These are phyloP conservation scores for Lasioglossum vierecki DNA, from an alignment of 2,888 invertebrate genomes.

Conservation along the genomic window DNA sequence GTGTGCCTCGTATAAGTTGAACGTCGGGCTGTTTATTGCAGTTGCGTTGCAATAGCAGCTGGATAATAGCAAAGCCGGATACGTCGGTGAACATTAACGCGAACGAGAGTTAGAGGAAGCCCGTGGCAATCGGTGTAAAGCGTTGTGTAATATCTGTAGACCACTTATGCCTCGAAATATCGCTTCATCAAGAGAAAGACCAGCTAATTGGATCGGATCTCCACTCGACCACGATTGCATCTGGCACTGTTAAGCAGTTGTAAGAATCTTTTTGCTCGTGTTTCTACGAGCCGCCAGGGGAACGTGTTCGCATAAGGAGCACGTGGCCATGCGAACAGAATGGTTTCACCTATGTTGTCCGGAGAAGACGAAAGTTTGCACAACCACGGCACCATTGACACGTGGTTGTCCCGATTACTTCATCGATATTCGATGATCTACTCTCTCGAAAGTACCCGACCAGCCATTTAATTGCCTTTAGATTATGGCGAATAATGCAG, in stretches of 20 bases:
- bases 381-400: conserved; percentile 21
- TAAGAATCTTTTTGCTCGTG: background rate
- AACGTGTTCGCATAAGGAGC: background rate
- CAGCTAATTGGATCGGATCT: conserved; percentile 55
- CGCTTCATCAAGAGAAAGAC: conserved; percentile 35
- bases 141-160: conserved; percentile 59
- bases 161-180: conserved; percentile 40
- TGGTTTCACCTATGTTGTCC: background rate
- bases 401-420: conserved; percentile 25
- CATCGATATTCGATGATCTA: conserved; percentile 33
- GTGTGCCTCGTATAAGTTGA: background rate
- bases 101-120: conserved; percentile 42
- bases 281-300: too few relatives aligned
- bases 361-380: conserved; percentile 13
- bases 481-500: conserved; percentile 17
- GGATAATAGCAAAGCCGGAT: conserved; percentile 26
- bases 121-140: conserved; percentile 47
- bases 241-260: background rate
- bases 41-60: background rate
- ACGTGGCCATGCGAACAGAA: background rate
- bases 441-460: background rate
- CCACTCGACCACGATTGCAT: conserved; percentile 46
- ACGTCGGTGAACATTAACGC: conserved; percentile 23
- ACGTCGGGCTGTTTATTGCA: background rate
- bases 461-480: conserved; percentile 14